These are phyloP conservation scores for Pantherophis alleghaniensis DNA, from an alignment of 2,797 vertebrate genomes.

Conservation along the genomic window DNA sequence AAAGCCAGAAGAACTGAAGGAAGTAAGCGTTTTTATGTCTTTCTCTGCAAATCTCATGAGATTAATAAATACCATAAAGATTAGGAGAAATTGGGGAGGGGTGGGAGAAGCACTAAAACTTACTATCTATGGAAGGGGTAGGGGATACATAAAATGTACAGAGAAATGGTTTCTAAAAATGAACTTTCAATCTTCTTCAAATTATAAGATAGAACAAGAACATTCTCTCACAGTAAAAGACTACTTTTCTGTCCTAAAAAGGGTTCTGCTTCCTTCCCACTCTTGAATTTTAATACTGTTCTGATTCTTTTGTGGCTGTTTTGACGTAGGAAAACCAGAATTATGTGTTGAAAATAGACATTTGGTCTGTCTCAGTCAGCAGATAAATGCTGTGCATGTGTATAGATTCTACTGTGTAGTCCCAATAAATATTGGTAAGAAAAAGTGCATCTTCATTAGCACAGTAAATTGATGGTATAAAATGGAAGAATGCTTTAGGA, in stretches of 20 bases:
- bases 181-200: conserved; percentile 70
- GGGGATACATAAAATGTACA: conserved; percentile 70
- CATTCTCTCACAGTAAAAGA: conserved; percentile 56
- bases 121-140: neutral
- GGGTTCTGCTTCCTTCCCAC: conserved; percentile 57
- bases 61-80: conserved; percentile 3
- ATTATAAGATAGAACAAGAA: conserved; percentile 60
- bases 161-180: conserved; percentile 69
- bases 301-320: conserved; percentile 75
- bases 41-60: neutral
- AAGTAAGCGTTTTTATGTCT: neutral
- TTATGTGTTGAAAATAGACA: conserved; percentile 72
- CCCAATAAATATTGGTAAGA: conserved; percentile 65
- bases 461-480: conserved; percentile 60
- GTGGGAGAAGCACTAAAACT: neutral
- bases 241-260: conserved; percentile 60
- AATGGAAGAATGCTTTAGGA: conserved; percentile 60
- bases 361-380: conserved; percentile 70
- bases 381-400: conserved; percentile 69
- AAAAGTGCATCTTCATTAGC: conserved; percentile 72
- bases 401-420: conserved; percentile 71
- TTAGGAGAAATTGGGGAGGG: neutral
- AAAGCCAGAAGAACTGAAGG: neutral
- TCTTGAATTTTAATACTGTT: conserved; percentile 72
- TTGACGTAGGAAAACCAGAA: conserved; percentile 67